Conservation (phyloP, 2,797 vertebrate species). For the Melanotaenia parkinsoni region DNA sequence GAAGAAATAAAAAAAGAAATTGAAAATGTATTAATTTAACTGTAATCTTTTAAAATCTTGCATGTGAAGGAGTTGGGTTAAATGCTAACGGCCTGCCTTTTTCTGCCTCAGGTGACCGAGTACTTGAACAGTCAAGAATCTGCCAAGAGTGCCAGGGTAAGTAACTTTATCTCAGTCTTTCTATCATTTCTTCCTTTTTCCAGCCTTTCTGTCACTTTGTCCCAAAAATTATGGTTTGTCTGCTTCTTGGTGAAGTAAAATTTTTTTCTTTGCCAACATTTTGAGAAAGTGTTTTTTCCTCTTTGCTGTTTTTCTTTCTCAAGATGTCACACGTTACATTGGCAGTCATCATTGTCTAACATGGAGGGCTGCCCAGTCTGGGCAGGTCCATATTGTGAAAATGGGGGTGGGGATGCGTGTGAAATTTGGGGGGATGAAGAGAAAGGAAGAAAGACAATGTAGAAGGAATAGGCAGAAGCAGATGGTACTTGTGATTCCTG, state of each 20-base stretch:
- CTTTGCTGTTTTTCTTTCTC: slow-evolving; percentile 24
- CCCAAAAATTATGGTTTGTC: slow-evolving; percentile 6
- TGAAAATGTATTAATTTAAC: slow-evolving; percentile 46
- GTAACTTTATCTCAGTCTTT: slow-evolving; percentile 49
- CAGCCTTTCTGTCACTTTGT: slow-evolving; percentile 1
- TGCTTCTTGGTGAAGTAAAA: slow-evolving; percentile 35
- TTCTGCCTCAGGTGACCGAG: slow-evolving; percentile 87
- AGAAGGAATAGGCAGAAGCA: no score
- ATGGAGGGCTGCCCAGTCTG: slow-evolving; percentile 68
- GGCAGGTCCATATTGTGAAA: slow-evolving; percentile 66
- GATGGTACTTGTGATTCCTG: no score
- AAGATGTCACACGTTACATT: slow-evolving; percentile 64
- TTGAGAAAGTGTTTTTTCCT: slow-evolving; percentile 17
- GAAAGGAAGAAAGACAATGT: neutral
- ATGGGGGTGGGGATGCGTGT: slow-evolving; percentile 42
- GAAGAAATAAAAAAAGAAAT: slow-evolving; percentile 7
- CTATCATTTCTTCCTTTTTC: neutral
- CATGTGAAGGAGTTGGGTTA: slow-evolving; percentile 41
- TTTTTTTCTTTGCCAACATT: slow-evolving; percentile 33
- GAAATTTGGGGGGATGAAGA: slow-evolving; percentile 21
- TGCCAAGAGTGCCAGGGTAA: slow-evolving; percentile 93
- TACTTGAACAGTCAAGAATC: slow-evolving; percentile 95
- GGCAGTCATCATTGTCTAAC: slow-evolving; percentile 62
- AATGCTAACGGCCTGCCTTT: slow-evolving; percentile 51
- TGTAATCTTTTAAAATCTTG: slow-evolving; percentile 54